These are phyloP conservation scores for Eilema sororculum DNA, from an alignment of 2,888 invertebrate species.

Conservation along the genomic window DNA sequence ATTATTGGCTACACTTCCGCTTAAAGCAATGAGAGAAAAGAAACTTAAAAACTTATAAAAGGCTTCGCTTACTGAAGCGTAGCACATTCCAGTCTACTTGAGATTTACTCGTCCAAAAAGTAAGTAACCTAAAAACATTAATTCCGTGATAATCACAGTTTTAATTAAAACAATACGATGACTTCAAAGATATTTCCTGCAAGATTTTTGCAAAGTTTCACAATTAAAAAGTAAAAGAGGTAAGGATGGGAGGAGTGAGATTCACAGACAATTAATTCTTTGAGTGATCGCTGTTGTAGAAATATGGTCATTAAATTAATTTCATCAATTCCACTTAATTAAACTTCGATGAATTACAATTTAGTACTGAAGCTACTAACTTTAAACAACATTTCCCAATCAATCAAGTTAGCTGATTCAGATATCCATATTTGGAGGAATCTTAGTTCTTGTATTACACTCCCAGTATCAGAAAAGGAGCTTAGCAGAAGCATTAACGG, in stretches of 20 bases:
- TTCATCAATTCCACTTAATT: constrained; percentile 2
- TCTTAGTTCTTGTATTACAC: too few relatives aligned
- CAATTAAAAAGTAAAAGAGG: constrained; percentile 26
- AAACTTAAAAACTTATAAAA: neutral
- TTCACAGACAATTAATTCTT: constrained; percentile 22
- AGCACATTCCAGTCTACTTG: neutral
- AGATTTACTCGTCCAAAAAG: neutral
- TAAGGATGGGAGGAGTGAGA: neutral
- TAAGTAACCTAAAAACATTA: constrained; percentile 7
- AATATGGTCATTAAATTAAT: constrained; percentile 13
- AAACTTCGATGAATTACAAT: neutral
- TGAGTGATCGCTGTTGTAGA: constrained; percentile 4
- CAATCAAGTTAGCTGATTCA: neutral
- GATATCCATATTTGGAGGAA: neutral
- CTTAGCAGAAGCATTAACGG: neutral
- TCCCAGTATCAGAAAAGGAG: too few relatives aligned
- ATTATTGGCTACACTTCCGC: too few relatives aligned
- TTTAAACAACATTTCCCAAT: neutral
- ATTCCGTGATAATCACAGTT: constrained; percentile 6
- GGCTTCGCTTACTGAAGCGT: neutral
- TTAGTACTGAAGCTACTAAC: neutral
- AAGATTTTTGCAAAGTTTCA: constrained; percentile 14
- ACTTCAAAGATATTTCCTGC: constrained; percentile 1
- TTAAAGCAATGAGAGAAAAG: neutral
- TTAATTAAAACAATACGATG: constrained; percentile 12